These are phyloP conservation scores for Setipinna tenuifilis DNA, from an alignment of 2,797 vertebrate genomes.

Conservation along the genomic window DNA sequence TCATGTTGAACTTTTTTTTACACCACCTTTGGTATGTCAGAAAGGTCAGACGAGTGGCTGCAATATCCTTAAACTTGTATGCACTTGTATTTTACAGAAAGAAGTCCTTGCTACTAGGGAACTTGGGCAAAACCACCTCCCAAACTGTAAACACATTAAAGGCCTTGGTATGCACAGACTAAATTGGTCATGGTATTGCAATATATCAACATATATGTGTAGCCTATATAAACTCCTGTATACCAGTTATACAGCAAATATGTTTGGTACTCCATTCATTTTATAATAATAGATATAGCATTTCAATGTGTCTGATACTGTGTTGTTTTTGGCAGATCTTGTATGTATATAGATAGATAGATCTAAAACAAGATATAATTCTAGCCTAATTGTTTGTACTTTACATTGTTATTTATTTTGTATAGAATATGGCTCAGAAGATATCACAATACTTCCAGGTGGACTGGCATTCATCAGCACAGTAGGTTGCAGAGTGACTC, in stretches of 20 bases:
- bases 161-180: conserved; percentile 63
- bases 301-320: no score
- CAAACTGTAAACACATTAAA: conserved; percentile 63
- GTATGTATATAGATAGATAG: no score
- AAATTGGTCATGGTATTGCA: background rate
- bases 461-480: conserved; percentile 88
- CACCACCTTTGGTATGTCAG: background rate
- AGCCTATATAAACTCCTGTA: no score
- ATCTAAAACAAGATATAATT: no score
- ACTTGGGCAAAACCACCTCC: conserved; percentile 66
- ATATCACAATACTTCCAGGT: conserved; percentile 84
- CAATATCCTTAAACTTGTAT: background rate
- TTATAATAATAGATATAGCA: no score
- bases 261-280: no score
- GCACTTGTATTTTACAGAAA: conserved; percentile 55
- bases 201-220: background rate
- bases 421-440: conserved; percentile 81
- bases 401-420: conserved; percentile 27
- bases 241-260: no score
- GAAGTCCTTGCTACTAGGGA: conserved; percentile 59
- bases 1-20: background rate
- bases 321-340: no score
- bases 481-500: conserved; percentile 72
- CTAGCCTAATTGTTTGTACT: background rate
- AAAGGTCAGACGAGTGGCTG: background rate